phyloP scores from a whole-genome alignment of 2,888 invertebrate genomes.

The Nomada fabriciana region DNA sequence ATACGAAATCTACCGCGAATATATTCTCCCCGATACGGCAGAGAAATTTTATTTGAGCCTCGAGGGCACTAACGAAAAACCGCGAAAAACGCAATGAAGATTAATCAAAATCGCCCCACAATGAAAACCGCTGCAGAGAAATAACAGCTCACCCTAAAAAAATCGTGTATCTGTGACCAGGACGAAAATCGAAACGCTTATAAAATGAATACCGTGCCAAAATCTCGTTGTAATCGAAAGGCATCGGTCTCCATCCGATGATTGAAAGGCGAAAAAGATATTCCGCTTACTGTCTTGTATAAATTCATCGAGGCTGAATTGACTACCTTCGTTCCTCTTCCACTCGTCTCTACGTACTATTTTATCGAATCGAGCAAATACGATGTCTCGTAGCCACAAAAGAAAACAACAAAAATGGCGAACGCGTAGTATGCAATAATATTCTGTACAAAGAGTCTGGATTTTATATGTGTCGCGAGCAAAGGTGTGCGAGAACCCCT shows the following conservation, averaged over 20 bases:
- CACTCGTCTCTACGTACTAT: conserved; percentile 31
- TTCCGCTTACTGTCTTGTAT: conserved; percentile 15
- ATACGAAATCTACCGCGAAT: neutral
- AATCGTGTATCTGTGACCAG: neutral
- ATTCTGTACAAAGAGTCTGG: conserved; percentile 71
- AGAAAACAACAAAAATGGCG: conserved; percentile 38
- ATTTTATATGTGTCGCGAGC: conserved; percentile 69
- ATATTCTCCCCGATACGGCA: neutral
- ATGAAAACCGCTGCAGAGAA: neutral
- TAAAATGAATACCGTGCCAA: conserved; percentile 76
- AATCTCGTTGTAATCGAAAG: conserved; percentile 60
- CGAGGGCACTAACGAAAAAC: neutral
- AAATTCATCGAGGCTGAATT: conserved; percentile 6
- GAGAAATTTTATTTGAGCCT: neutral
- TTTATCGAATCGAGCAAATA: conserved; percentile 55
- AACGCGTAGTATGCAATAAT: conserved; percentile 80
- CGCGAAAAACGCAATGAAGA: conserved; percentile 11
- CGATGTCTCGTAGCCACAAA: conserved; percentile 48
- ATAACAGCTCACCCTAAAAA: conserved; percentile 1
- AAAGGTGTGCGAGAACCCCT: conserved; percentile 50
- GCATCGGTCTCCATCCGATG: neutral
- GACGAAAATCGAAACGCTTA: conserved; percentile 54
- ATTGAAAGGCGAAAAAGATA: neutral
- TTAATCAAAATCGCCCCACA: neutral
- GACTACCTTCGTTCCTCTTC: conserved; percentile 36